phyloP scores from a whole-genome alignment of 2,888 invertebrate species.

The Shargacucullia verbasci region DNA sequence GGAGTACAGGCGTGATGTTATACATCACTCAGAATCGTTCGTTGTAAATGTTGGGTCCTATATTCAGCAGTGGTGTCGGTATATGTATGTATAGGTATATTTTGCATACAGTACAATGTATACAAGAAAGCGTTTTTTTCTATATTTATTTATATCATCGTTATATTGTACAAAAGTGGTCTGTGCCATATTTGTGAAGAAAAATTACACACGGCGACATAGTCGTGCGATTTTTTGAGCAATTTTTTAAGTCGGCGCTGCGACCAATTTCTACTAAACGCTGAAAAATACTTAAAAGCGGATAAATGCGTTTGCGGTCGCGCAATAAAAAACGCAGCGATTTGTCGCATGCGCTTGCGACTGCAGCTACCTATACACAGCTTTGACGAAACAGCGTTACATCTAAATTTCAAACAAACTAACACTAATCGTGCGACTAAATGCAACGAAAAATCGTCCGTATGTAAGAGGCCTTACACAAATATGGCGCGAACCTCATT shows the following conservation, averaged over 20 bases:
- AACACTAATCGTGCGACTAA: slow-evolving; percentile 49
- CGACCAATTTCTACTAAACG: slow-evolving; percentile 15
- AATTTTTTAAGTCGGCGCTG: slow-evolving; percentile 33
- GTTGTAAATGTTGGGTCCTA: not conserved
- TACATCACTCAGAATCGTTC: not conserved
- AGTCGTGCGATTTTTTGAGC: slow-evolving; percentile 45
- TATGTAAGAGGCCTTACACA: slow-evolving; percentile 12
- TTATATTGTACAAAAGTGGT: slow-evolving; percentile 63
- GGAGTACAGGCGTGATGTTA: too few relatives aligned
- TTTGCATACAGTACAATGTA: slow-evolving; percentile 76
- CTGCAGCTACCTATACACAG: slow-evolving; percentile 21
- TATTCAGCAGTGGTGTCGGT: slow-evolving; percentile 3
- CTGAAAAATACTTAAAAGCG: slow-evolving; percentile 28
- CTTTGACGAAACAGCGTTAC: slow-evolving; percentile 17
- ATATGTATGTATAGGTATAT: slow-evolving; percentile 59
- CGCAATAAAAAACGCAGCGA: slow-evolving; percentile 29
- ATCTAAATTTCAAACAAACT: slow-evolving; percentile 28
- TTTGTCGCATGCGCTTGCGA: slow-evolving; percentile 32
- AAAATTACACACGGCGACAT: slow-evolving; percentile 24
- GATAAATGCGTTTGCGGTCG: not conserved
- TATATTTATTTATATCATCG: slow-evolving; percentile 66
- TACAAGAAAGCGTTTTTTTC: slow-evolving; percentile 81
- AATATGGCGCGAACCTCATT: slow-evolving; percentile 38
- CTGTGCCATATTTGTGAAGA: slow-evolving; percentile 45
- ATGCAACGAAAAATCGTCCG: slow-evolving; percentile 27